Base-by-base conservation (phyloP, 2,888 invertebrate species). In the Furcula furcula region DNA sequence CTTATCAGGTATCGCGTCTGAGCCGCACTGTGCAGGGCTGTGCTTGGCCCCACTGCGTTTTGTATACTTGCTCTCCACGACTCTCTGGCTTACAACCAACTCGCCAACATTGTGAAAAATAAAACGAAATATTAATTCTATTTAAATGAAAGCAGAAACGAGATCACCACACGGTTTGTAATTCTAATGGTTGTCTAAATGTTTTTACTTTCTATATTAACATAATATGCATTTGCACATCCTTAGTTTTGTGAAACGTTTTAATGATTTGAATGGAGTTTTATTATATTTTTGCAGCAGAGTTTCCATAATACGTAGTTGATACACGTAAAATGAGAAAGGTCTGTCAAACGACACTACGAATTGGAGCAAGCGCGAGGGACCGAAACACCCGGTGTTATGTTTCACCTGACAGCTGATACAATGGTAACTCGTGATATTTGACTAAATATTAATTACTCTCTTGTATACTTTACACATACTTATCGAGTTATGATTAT, bases 261-360 rank as follows among this genome's bases (percentile, higher is more conserved):
- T 41, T 34, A 29, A 34, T 22, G 21, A 34, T 15, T 27, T 14
- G 15, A 15, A 14, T 31, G 31, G 33, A 44, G 40, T 41, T 31
- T 16, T 44, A 30, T 46, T 44, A 36, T 39, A 36, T 49, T 40
- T 47, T 34, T 37, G 32, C 29, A 45, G 14, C 38, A 44, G 33
- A 43, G 31, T 58, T 56, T 62, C 34, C 47, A 50, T 55, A 41
- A 50, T 37, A 46, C 44, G 42, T 51, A 56, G 53, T 55, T 42
- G 28, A 46, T 55, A 57, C 55, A 61, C 40, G 82, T 84, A 85
- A 86, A 80, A 77, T 78, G 83, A 86, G 86, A 86, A 85, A 85
- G 83, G 80, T 76, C 68, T 85, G 85, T 79, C 83, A 83, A 79
- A 75, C 71, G 80, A 82, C 78, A 81, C 78, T 76, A 67, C 64